Base-by-base conservation (phyloP, 1,140 invertebrate species). In the Drosophila kurseongensis region DNA sequence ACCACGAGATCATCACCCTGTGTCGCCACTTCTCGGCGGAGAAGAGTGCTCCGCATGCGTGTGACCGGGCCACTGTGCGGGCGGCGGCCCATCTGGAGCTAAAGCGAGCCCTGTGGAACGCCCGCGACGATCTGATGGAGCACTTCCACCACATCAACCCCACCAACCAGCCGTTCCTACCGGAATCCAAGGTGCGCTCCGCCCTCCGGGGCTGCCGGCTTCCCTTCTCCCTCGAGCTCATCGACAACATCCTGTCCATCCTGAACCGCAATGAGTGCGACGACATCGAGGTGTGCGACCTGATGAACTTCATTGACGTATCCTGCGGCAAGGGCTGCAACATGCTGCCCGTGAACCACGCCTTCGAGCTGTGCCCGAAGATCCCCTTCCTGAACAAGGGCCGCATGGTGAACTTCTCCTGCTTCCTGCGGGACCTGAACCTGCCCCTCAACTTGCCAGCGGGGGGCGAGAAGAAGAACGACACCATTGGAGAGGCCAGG, bases 1-100 rank as follows among this genome's bases (percentile, higher is more conserved):
- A 97, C 75, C 96, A 97, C 40, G 96, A 97, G 93, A 95, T 96
- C 69, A 93, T 97, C 3, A 96, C 96, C 1, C 88, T 97, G 2
- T 95, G 95, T 2, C 93, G 96, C 67, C 92, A 94, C 71, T 97
- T 96, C 80, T 93, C 23, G 57, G 91, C 56, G 79, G 94, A 60
- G 91, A 93, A 63, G 92, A 93, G 73, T 38, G 88, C 92, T 58
- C 36, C 92, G 82, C 60, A 93, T 93, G 18, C 58, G 36, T 86
- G 77, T 89, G 76, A 86, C 75, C 65, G 62, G 71, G 88, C 84
- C 75, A 77, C 80, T 93, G 79, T 93, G 4, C 93, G 93, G 42
- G 93, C 94, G 0, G 85, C 96, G 8, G 94, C 96, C 0, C 95
- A 96, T 67, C 94, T 94, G 36, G 95, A 96, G 69, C 76, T 97